A percentile compares a stretch with the other conserved stretches of the same genome.
Conservation (phyloP, 1,140 invertebrate genomes). For the Trialeurodes vaporariorum region DNA sequence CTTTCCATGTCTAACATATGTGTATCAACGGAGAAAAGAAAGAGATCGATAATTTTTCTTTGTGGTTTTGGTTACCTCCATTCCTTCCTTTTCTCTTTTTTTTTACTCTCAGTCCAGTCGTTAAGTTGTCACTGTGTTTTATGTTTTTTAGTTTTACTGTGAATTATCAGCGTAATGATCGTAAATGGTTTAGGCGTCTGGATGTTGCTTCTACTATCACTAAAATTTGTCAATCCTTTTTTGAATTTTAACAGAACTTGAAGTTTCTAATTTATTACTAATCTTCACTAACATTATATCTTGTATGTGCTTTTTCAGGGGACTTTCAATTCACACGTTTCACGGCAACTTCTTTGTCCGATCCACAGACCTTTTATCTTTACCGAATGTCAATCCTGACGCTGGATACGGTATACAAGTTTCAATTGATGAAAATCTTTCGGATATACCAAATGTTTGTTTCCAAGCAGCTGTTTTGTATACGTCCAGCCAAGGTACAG, state of each 20-base stretch:
- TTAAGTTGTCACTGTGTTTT: too few relatives aligned
- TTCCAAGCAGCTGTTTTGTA: slow-evolving; percentile 97
- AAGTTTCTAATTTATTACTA: slow-evolving; percentile 6
- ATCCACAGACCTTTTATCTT: slow-evolving; percentile 88
- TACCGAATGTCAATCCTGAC: slow-evolving; percentile 97
- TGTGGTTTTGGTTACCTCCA: too few relatives aligned
- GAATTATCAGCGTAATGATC: too few relatives aligned
- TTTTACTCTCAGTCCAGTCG: too few relatives aligned
- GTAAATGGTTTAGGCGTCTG: too few relatives aligned
- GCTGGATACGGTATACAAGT: slow-evolving; percentile 97
- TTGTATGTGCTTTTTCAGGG: slow-evolving; percentile 38
- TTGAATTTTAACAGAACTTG: neutral
- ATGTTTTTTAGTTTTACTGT: too few relatives aligned
- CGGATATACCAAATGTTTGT: slow-evolving; percentile 77
- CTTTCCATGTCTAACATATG: too few relatives aligned
- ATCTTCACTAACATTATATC: slow-evolving; percentile 12
- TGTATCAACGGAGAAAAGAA: too few relatives aligned
- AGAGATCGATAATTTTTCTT: too few relatives aligned
- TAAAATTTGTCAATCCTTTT: neutral
- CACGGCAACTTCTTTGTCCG: slow-evolving; percentile 99
- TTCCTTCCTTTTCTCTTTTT: too few relatives aligned
- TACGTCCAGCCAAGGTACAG: slow-evolving; percentile 92
- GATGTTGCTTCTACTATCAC: too few relatives aligned
- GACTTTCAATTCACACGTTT: slow-evolving; percentile 92
- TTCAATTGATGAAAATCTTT: slow-evolving; percentile 81